These are phyloP conservation scores for Tragelaphus imberbis DNA, from an alignment of 2,113 vertebrate species.

Conservation along the genomic window DNA sequence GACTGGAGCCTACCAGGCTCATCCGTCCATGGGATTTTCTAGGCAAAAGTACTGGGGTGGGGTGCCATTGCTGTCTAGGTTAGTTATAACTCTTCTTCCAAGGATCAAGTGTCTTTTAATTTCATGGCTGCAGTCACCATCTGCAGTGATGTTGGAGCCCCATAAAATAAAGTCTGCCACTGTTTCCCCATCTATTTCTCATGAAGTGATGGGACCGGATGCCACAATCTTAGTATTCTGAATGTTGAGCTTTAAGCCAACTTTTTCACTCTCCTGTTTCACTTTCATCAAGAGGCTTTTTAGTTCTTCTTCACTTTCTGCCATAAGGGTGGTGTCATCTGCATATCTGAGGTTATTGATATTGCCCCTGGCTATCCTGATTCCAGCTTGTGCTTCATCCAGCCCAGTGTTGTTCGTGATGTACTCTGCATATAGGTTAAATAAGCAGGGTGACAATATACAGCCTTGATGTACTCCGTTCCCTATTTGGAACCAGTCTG, in stretches of 20 bases:
- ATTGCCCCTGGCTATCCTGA: neutral
- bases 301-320: neutral
- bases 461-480: neutral
- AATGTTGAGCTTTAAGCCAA: neutral
- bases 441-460: neutral
- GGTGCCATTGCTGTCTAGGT: neutral
- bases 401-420: neutral
- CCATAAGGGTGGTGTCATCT: neutral
- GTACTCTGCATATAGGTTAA: neutral
- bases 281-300: neutral
- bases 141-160: neutral
- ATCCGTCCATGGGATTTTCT: no score
- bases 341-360: neutral
- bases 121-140: neutral
- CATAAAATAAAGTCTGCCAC: rapidly evolving
- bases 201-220: neutral
- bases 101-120: neutral
- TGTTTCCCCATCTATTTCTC: neutral
- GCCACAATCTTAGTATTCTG: neutral
- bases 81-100: neutral
- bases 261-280: neutral
- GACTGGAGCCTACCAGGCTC: no score
- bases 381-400: neutral
- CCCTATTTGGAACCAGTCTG: neutral
- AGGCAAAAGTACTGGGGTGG: no score